A percentile compares a stretch with the other conserved stretches of the same genome.
phyloP scores from a whole-genome alignment of 2,113 vertebrate genomes.

The Syngnathoides biaculeatus region DNA sequence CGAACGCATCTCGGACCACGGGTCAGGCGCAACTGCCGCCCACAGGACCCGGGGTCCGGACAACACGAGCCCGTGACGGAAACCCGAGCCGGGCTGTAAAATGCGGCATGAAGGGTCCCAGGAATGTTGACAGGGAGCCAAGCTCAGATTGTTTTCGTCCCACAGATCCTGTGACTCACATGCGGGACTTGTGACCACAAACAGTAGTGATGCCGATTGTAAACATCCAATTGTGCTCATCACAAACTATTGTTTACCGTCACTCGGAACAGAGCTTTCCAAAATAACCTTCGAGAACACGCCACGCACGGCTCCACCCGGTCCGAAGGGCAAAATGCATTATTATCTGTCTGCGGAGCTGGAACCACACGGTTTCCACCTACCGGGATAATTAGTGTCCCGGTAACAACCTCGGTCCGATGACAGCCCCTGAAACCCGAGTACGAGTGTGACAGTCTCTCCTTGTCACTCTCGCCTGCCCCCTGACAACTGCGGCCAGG shows the following conservation, averaged over 20 bases:
- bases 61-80: constrained; percentile 50
- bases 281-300: not conserved
- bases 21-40: constrained; percentile 34
- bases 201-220: too few species aligned
- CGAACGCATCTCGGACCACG: constrained; percentile 28
- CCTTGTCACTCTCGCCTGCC: constrained; percentile 69
- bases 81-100: constrained; percentile 57
- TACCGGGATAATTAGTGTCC: constrained; percentile 73
- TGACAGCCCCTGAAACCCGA: constrained; percentile 77
- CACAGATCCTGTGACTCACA: constrained; percentile 18
- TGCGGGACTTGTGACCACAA: not conserved
- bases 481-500: constrained; percentile 69
- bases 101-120: constrained; percentile 51
- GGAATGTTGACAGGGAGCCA: constrained; percentile 47
- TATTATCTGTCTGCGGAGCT: not conserved
- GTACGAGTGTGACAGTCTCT: constrained; percentile 63
- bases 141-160: constrained; percentile 40
- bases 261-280: not conserved
- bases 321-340: not conserved
- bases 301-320: not conserved
- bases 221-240: not conserved
- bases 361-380: constrained; percentile 61
- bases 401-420: constrained; percentile 78
- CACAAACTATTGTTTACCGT: not conserved
- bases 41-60: constrained; percentile 6